Evolutionary conservation across 2,888 invertebrate genomes (phyloP).

Genomic region (Trichopoda pennipes): DNA sequence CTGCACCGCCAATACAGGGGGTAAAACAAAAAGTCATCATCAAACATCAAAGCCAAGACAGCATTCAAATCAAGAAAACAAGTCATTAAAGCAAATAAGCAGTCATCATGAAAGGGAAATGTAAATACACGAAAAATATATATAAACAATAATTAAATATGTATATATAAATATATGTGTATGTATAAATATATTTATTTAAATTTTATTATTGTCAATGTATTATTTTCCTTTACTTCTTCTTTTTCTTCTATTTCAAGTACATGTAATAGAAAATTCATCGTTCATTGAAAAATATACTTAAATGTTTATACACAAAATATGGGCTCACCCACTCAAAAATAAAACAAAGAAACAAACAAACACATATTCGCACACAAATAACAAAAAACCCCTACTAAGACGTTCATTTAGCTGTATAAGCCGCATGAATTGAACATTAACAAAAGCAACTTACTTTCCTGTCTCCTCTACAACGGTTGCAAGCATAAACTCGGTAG

Average conservation of each 20-base stretch:
- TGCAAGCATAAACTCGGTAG: constrained; percentile 94
- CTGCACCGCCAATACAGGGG: constrained; percentile 75
- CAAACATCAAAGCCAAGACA: neutral
- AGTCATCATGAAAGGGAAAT: constrained; percentile 40
- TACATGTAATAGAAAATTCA: too few species aligned
- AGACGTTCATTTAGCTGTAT: neutral
- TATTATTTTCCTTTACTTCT: too few species aligned
- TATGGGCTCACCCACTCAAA: neutral
- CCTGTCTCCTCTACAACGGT: constrained; percentile 92
- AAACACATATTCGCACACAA: neutral
- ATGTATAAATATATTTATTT: too few species aligned
- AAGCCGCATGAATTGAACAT: neutral
- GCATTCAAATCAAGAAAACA: neutral
- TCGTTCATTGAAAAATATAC: too few species aligned
- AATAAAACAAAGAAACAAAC: too few species aligned
- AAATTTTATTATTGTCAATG: too few species aligned
- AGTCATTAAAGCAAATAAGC: constrained; percentile 1
- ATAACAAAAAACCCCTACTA: neutral
- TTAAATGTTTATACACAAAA: neutral
- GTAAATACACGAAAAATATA: constrained; percentile 38
- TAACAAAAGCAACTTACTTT: constrained; percentile 84
- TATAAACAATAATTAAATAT: constrained; percentile 25
- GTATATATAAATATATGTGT: too few species aligned
- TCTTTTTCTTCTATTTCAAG: neutral
- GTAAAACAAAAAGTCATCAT: constrained; percentile 33